Base-by-base conservation (phyloP, 2,797 vertebrate species). In the Champsocephalus esox region DNA sequence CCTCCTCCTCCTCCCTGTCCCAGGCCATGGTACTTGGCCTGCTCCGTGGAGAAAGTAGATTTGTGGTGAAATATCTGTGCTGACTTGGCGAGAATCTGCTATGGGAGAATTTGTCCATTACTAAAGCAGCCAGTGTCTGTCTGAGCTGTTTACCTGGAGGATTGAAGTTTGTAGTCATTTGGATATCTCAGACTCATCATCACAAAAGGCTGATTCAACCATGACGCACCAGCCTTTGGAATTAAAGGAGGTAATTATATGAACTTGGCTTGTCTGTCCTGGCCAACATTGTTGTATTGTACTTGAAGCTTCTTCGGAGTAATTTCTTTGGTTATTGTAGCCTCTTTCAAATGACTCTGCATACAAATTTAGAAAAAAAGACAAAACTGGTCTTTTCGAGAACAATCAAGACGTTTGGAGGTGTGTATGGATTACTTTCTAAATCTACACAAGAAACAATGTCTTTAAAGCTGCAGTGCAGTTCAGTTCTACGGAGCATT, bases 151-250 rank as follows among this genome's bases (percentile, higher is more conserved):
- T 1, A 69, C 64, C 70, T 49, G 64, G 59, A 73, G 74, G 79
- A 84, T 55, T 24, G 48, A 70, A 61, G 78, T 19, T 69, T 50
- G 58, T 45, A 59, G n/a, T 49, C 7, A 56, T 80, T 71, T 68
- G 90, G 89, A 87, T 88, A 82, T 46, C 70, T 73, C 70, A 41
- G 72, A 49, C 59, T 76, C 70, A 58, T 70, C 66, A 24, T 70
- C 66, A 24, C 21, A 62, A 48, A 65, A 43, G 69, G 69, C 58
- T 7, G 77, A 72, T 56, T 74, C 79, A 75, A 66, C 72, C 85
- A 93, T 93, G 93, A 90, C 73, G 14, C 93, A 94, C 80, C 68
- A 32, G 85, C 50, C 69, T 72, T 76, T 93, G 91, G 91, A 88
- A 76, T 82, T 65, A 3, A 87, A 56, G 51, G 79, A 93, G 92